These are phyloP conservation scores for Pyrocephalus nanus DNA, from an alignment of 2,797 vertebrate genomes.

Conservation along the genomic window DNA sequence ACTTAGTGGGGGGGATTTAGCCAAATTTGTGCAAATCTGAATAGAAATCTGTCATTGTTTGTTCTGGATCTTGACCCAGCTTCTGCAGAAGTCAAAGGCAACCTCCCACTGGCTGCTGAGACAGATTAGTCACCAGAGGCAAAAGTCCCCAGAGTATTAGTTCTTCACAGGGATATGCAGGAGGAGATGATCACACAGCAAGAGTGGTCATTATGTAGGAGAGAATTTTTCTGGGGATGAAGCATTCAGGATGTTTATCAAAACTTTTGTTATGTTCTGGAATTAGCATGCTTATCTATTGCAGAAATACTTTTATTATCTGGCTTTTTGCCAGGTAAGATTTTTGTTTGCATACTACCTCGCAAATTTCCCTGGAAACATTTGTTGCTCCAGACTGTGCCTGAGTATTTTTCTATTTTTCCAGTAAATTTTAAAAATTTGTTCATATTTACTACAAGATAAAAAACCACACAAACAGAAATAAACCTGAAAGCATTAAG, in stretches of 20 bases:
- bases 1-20: not conserved
- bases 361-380: not conserved
- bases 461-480: not conserved
- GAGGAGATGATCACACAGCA: not conserved
- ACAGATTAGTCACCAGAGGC: not conserved
- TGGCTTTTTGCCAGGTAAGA: not conserved
- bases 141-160: not conserved
- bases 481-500: not conserved
- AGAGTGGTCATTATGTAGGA: not conserved
- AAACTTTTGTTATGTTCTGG: not conserved
- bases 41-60: not conserved
- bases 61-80: conserved; percentile 14
- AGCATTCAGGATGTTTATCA: not conserved
- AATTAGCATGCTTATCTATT: not conserved
- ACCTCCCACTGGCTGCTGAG: not conserved
- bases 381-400: not conserved
- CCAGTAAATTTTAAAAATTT: not conserved
- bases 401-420: not conserved
- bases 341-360: not conserved
- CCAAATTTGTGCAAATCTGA: not conserved
- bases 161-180: not conserved
- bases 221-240: not conserved
- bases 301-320: not conserved
- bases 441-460: not conserved
- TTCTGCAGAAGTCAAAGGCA: conserved; percentile 14